Evolutionary conservation across 2,888 invertebrate species (phyloP), one percentile per base, ranked within the genome.

Genomic region (Lobophora halterata): DNA sequence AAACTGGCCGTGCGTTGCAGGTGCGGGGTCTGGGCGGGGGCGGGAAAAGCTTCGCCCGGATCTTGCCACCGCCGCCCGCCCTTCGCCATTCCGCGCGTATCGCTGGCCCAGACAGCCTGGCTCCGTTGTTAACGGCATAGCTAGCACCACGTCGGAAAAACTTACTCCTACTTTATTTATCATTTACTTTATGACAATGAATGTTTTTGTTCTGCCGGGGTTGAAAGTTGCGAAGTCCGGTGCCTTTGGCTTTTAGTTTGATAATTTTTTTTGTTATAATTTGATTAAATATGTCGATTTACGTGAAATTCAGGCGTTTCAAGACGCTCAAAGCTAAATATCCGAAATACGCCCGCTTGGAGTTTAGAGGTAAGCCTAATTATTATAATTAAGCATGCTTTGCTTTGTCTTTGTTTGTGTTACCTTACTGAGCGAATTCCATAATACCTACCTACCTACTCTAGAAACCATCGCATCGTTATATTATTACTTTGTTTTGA

Each of bases 281-380:
- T 17, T 20, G 14, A 41, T 41, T 24, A 26, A 78, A 52, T 47
- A 93, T 94, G 93, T 91, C 93, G 60, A 88, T 94, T 21, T 81
- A 89, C 5, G 91, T 94, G 8, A 89, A 89, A 63, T 68, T 94
- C 23, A 90, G 91, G 65, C 91, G 91, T 52, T 91, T 94, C 65
- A 91, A 92, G 76, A 86, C 92, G 31, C 82, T 92, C 8, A 92
- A 91, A 74, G 89, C 89, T 62, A 93, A 91, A 66, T 89, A 89
- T 5, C 93, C 93, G 53, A 91, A 92, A 64, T 88, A 90, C 48
- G 92, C 90, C 30, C 90, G 91, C 52, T 80, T 93, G 49, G 92
- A 92, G 52, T 95, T 95, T 68, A 85, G 95, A 88, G 95, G 95
- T 95, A 88, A 89, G 91, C 64, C 8, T 9, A 14, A 28, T 8